Evolutionary conservation across 2,113 vertebrate genomes (phyloP).

Genomic region (Lynx canadensis): DNA sequence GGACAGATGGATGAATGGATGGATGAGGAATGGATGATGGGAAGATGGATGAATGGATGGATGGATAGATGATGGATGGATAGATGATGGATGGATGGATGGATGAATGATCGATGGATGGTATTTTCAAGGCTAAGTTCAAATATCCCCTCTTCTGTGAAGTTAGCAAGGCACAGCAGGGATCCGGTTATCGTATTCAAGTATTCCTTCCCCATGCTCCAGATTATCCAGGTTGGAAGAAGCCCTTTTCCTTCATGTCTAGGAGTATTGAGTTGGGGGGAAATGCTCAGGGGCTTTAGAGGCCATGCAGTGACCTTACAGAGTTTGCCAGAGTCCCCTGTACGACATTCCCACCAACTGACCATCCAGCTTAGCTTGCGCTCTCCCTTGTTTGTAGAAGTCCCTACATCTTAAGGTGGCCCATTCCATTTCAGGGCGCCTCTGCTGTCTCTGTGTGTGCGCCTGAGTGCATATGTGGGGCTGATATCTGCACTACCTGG

Average conservation of each 20-base stretch:
- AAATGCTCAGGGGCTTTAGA: background rate
- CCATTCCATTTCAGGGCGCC: background rate
- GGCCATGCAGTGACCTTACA: fast-evolving
- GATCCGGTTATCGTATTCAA: background rate
- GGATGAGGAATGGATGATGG: background rate
- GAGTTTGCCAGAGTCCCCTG: background rate
- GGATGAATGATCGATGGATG: background rate
- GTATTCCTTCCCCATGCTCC: background rate
- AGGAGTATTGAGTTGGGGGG: background rate
- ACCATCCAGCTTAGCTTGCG: background rate
- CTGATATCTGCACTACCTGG: background rate
- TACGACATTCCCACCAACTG: no score
- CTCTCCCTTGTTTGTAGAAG: background rate
- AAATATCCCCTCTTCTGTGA: background rate
- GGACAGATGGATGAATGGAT: background rate
- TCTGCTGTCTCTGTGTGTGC: background rate
- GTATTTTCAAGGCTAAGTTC: background rate
- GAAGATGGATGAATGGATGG: background rate
- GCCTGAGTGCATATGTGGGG: background rate
- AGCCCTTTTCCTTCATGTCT: background rate
- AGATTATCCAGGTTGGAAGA: background rate
- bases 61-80: no score
- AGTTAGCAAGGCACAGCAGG: background rate
- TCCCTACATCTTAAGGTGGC: background rate
- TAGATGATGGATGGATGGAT: background rate